Evolutionary conservation across 2,888 invertebrate species (phyloP).

Genomic region (Drosophila tanythrix): DNA sequence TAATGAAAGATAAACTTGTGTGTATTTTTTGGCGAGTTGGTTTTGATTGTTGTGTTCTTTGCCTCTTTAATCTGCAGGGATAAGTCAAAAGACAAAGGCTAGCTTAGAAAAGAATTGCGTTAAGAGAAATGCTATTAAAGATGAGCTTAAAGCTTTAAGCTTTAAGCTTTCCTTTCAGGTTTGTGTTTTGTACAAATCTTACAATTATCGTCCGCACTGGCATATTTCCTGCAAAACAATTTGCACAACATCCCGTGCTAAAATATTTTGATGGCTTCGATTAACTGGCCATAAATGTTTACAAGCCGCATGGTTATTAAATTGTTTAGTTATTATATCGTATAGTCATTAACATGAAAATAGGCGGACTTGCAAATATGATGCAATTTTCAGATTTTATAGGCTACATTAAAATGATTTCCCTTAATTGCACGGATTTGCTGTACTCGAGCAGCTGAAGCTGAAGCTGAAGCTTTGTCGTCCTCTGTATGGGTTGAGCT

Average conservation of each 20-base stretch:
- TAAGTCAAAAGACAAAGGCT: neutral
- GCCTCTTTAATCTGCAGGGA: constrained; percentile 13
- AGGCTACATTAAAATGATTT: constrained; percentile 25
- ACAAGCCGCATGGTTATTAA: constrained; percentile 23
- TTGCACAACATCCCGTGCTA: constrained; percentile 18
- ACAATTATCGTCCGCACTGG: neutral
- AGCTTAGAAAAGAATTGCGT: neutral
- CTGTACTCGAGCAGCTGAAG: constrained; percentile 3
- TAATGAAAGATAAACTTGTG: constrained; percentile 68
- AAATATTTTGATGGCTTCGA: constrained; percentile 63
- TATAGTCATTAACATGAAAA: constrained; percentile 27
- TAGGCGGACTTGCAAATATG: constrained; percentile 35
- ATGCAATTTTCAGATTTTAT: constrained; percentile 41
- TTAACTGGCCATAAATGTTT: constrained; percentile 54
- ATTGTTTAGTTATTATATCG: constrained; percentile 30
- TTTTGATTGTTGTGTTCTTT: constrained; percentile 9
- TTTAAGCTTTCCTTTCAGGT: neutral
- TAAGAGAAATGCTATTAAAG: neutral
- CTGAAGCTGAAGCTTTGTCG: neutral
- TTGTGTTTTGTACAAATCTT: neutral
- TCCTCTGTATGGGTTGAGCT: constrained; percentile 8
- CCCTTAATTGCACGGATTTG: constrained; percentile 28
- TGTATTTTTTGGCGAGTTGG: constrained; percentile 52
- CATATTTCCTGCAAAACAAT: constrained; percentile 10
- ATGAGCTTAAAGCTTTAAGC: neutral